phyloP scores from a whole-genome alignment of 2,113 vertebrate genomes.

The Nestor notabilis region DNA sequence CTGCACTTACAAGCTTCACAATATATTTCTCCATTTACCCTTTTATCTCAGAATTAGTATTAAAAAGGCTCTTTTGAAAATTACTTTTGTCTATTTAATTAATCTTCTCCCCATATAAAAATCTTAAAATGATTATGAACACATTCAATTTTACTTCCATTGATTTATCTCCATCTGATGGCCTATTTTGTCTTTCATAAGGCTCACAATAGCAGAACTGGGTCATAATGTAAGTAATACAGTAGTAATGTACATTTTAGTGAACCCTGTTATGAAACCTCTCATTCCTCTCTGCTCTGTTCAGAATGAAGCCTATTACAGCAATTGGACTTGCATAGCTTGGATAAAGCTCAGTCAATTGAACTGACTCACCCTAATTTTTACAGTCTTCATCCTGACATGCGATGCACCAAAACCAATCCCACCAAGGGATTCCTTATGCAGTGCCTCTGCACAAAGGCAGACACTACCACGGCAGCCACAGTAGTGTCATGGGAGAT shows the following conservation, averaged over 20 bases:
- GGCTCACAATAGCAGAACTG: slow-evolving; percentile 58
- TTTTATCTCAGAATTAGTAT: not conserved
- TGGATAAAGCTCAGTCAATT: not conserved
- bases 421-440: not conserved
- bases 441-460: not conserved
- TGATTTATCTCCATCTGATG: slow-evolving; percentile 54
- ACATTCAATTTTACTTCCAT: slow-evolving; percentile 34
- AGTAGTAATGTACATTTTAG: slow-evolving; percentile 1
- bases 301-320: not conserved
- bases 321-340: not conserved
- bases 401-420: not conserved
- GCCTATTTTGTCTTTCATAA: slow-evolving; percentile 65
- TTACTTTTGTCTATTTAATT: slow-evolving; percentile 15
- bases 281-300: not conserved
- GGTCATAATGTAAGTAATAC: slow-evolving; percentile 39
- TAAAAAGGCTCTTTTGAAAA: not conserved
- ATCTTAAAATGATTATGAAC: slow-evolving; percentile 34
- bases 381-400: not conserved
- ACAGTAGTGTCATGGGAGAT: rapidly evolving
- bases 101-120: not conserved
- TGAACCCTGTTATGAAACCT: slow-evolving; percentile 32
- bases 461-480: rapidly evolving
- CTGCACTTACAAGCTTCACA: not conserved
- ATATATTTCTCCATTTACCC: not conserved
- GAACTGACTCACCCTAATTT: not conserved